These are phyloP conservation scores for Phrynocephalus forsythii DNA, from an alignment of 2,797 vertebrate species.

Conservation along the genomic window DNA sequence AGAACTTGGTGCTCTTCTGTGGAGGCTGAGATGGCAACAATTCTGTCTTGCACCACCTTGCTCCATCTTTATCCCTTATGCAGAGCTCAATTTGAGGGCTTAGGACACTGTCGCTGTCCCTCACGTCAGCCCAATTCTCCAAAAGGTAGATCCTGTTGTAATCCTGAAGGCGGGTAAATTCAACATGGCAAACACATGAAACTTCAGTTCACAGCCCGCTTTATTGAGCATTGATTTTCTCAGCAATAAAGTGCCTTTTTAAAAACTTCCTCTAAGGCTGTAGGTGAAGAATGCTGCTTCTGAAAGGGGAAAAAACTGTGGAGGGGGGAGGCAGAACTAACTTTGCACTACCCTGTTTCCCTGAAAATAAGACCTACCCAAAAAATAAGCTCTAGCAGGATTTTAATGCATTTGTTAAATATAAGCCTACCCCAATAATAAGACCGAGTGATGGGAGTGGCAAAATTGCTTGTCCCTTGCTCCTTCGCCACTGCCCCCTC, in stretches of 20 bases:
- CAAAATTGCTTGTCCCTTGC: too few relatives aligned
- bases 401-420: too few relatives aligned
- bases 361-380: too few relatives aligned
- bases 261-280: slow-evolving; percentile 16
- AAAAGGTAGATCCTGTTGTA: slow-evolving; percentile 52
- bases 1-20: too few relatives aligned
- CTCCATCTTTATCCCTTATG: too few relatives aligned
- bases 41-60: too few relatives aligned
- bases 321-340: slow-evolving; percentile 1
- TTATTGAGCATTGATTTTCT: not conserved
- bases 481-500: too few relatives aligned
- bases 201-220: slow-evolving; percentile 11
- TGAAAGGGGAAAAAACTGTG: slow-evolving; percentile 28
- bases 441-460: too few relatives aligned
- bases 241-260: slow-evolving; percentile 4
- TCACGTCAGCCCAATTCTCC: slow-evolving; percentile 43
- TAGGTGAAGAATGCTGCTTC: slow-evolving; percentile 21
- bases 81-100: too few relatives aligned
- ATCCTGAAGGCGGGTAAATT: slow-evolving; percentile 51
- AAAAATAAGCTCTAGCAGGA: too few relatives aligned
- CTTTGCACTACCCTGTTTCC: not conserved
- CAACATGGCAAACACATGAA: slow-evolving; percentile 18
- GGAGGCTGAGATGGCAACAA: too few relatives aligned
- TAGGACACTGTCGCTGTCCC: not conserved
- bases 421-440: too few relatives aligned